These are phyloP conservation scores for Turritopsis rubra DNA, from an alignment of 30 jellyfish, hydroid and myxozoan genomes.

Conservation along the genomic window DNA sequence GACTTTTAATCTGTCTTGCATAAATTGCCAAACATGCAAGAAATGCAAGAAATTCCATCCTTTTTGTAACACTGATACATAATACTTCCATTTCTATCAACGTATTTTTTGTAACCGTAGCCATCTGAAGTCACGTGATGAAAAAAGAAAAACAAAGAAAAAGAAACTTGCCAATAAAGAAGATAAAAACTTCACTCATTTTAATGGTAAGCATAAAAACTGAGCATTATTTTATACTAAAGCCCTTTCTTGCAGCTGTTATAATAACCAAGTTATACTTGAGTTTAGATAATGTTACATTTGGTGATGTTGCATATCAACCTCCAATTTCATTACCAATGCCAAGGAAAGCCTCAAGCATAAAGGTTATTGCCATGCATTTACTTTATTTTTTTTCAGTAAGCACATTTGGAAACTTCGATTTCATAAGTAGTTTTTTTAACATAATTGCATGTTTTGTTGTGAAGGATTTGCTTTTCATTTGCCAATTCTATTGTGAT, in stretches of 20 bases:
- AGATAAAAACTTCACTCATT: neutral
- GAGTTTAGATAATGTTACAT: conserved; percentile 43
- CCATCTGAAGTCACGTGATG: conserved; percentile 64
- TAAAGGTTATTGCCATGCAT: conserved; percentile 39
- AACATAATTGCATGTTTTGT: too few species aligned
- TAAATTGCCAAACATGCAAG: too few species aligned
- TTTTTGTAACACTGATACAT: too few species aligned
- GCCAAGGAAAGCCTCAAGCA: conserved; percentile 60
- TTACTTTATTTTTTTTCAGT: too few species aligned
- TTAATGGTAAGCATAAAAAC: neutral
- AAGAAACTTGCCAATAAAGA: neutral
- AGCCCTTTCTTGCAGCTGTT: too few species aligned
- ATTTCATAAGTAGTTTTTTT: too few species aligned
- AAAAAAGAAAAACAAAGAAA: conserved; percentile 39
- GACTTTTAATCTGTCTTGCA: too few species aligned
- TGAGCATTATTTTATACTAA: neutral
- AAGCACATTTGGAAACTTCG: too few species aligned
- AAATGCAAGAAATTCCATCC: too few species aligned
- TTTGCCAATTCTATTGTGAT: too few species aligned
- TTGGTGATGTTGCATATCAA: conserved; percentile 66
- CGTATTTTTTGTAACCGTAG: neutral
- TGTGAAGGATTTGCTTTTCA: too few species aligned
- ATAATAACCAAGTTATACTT: too few species aligned
- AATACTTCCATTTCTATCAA: neutral
- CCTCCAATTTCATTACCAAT: conserved; percentile 61